These are phyloP conservation scores for Drosophila putrida DNA, from an alignment of 2,888 invertebrate species.

Conservation along the genomic window DNA sequence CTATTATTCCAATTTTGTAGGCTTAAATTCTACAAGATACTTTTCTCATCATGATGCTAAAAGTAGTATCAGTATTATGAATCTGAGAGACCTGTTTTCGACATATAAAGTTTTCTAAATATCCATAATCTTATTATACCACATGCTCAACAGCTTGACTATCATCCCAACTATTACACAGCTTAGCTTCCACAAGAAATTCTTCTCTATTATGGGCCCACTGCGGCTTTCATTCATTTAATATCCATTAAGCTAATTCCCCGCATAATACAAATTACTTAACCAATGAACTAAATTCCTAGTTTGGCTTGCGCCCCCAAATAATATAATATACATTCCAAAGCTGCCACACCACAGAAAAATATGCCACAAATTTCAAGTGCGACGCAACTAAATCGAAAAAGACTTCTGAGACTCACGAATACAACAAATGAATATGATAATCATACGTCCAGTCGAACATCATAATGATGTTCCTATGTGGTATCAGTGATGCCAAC, in stretches of 20 bases:
- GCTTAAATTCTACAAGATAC: no score
- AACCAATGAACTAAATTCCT: slow-evolving; percentile 58
- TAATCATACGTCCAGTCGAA: slow-evolving; percentile 29
- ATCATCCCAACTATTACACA: not conserved
- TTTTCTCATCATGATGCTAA: not conserved
- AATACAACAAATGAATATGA: slow-evolving; percentile 8
- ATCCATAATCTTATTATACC: no score
- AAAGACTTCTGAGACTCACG: slow-evolving; percentile 18
- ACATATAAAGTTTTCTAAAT: no score
- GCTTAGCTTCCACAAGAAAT: slow-evolving; percentile 7
- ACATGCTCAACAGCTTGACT: not conserved
- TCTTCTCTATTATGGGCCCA: not conserved
- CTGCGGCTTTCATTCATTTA: slow-evolving; percentile 42
- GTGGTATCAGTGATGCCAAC: slow-evolving; percentile 12
- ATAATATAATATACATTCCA: slow-evolving; percentile 45
- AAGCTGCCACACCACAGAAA: slow-evolving; percentile 13
- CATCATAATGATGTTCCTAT: slow-evolving; percentile 48
- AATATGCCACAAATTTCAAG: slow-evolving; percentile 32
- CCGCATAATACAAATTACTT: slow-evolving; percentile 51
- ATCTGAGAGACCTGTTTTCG: no score
- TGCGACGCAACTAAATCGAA: slow-evolving; percentile 30
- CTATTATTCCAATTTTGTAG: no score
- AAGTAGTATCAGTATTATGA: no score
- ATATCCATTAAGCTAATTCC: slow-evolving; percentile 61
- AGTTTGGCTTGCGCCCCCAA: slow-evolving; percentile 17